Evolutionary conservation across 2,888 invertebrate species (phyloP).

Genomic region (Herminia tarsipennalis): DNA sequence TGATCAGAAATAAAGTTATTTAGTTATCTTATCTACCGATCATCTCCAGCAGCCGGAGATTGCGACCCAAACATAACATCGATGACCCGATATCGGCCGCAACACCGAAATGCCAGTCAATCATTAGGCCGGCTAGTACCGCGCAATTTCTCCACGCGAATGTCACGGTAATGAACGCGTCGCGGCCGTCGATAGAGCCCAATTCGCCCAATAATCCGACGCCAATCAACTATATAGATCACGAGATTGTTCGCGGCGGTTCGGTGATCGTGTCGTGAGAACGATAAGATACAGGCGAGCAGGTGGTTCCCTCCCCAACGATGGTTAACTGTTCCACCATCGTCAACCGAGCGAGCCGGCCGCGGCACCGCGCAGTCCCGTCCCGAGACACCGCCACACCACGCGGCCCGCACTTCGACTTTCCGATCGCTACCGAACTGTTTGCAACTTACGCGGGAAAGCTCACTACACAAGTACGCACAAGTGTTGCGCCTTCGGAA

Average conservation of each 20-base stretch:
- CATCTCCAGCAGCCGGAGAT: constrained; percentile 58
- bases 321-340: constrained; percentile 79
- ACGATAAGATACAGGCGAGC: constrained; percentile 72
- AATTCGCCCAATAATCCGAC: constrained; percentile 77
- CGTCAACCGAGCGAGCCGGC: constrained; percentile 65
- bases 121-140: constrained; percentile 47
- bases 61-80: constrained; percentile 68
- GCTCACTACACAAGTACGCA: constrained; percentile 29
- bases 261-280: constrained; percentile 80
- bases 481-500: constrained; percentile 33
- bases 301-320: constrained; percentile 80
- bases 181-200: constrained; percentile 62
- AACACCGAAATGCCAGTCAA: constrained; percentile 71
- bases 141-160: constrained; percentile 73
- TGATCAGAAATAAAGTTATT: constrained; percentile 72
- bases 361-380: constrained; percentile 73
- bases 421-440: constrained; percentile 39
- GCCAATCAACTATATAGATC: constrained; percentile 83
- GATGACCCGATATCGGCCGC: constrained; percentile 63
- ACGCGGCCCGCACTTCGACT: constrained; percentile 57
- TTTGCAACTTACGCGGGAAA: constrained; percentile 46
- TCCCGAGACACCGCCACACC: constrained; percentile 69
- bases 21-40: constrained; percentile 71
- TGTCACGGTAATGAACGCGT: constrained; percentile 73
- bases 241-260: constrained; percentile 73